Evolutionary conservation across 2,113 vertebrate genomes (phyloP).

Genomic region (Cynoglossus semilaevis): DNA sequence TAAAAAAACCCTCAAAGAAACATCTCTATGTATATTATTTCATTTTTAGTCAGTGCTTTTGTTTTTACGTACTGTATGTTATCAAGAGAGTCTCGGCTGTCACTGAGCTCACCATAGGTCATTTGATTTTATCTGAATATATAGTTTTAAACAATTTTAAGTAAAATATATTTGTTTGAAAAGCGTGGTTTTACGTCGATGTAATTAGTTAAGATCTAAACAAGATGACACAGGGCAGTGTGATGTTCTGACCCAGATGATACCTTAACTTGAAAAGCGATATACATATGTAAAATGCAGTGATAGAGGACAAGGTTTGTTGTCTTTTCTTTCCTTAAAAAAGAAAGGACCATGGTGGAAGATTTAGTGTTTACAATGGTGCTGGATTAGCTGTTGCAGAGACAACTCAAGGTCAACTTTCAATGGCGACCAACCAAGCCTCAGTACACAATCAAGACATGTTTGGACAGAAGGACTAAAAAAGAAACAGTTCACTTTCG

Average conservation of each 20-base stretch:
- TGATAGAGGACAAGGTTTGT: constrained; percentile 24
- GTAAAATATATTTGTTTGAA: constrained; percentile 66
- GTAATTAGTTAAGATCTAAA: constrained; percentile 67
- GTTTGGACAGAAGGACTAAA: constrained; percentile 39
- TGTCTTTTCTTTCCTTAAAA: constrained; percentile 18
- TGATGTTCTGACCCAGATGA: constrained; percentile 27
- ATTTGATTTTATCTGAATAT: constrained; percentile 67
- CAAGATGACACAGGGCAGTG: constrained; percentile 47
- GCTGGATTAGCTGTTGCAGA: constrained; percentile 20
- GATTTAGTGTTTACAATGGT: constrained; percentile 69
- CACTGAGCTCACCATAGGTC: constrained; percentile 39
- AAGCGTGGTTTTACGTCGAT: constrained; percentile 67
- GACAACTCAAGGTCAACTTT: constrained; percentile 18
- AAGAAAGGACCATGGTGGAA: constrained; percentile 23
- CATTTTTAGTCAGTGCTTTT: constrained; percentile 64
- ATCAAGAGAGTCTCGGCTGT: constrained; percentile 42
- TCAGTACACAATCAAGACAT: constrained; percentile 63
- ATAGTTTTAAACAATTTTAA: constrained; percentile 64
- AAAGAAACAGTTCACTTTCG: neutral
- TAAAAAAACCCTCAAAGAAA: constrained; percentile 39
- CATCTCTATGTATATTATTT: constrained; percentile 26
- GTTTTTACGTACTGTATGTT: constrained; percentile 56
- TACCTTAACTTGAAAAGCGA: constrained; percentile 35
- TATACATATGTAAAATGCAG: constrained; percentile 32
- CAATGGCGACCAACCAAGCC: constrained; percentile 3